A percentile compares a stretch with the other conserved stretches of the same genome.
Evolutionary conservation across 2,888 invertebrate species (phyloP).

Genomic region (Amitus sp.): DNA sequence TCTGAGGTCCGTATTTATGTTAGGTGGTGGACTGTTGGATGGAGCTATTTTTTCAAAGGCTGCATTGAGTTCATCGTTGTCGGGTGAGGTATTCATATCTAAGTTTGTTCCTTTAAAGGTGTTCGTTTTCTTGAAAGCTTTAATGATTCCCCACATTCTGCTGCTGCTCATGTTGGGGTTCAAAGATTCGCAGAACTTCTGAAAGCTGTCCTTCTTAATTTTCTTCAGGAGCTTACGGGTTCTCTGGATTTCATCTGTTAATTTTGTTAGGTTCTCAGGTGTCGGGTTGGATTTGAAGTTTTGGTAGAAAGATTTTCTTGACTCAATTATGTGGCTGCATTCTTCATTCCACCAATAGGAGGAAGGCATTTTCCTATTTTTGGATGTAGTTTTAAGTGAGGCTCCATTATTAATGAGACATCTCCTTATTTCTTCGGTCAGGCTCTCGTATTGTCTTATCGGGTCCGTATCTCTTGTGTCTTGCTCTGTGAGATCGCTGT

Average conservation of each 20-base stretch:
- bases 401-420: no score
- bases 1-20: background rate
- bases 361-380: no score
- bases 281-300: background rate
- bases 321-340: no score
- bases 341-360: no score
- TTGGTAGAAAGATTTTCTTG: background rate
- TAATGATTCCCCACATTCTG: background rate
- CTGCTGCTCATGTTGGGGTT: background rate
- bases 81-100: background rate
- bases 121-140: background rate
- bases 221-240: background rate
- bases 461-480: no score
- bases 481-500: no score
- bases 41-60: background rate
- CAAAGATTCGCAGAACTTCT: background rate
- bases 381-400: no score
- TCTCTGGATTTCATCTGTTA: background rate
- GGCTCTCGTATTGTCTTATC: no score
- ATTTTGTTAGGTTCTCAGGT: background rate
- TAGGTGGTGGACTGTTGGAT: background rate
- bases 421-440: no score
- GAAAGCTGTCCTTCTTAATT: background rate
- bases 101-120: background rate
- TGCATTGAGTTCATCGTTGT: background rate